Evolutionary conservation across 2,797 vertebrate species (phyloP), one percentile per base, ranked within the genome.

Genomic region (Coracias cyanogaster): DNA sequence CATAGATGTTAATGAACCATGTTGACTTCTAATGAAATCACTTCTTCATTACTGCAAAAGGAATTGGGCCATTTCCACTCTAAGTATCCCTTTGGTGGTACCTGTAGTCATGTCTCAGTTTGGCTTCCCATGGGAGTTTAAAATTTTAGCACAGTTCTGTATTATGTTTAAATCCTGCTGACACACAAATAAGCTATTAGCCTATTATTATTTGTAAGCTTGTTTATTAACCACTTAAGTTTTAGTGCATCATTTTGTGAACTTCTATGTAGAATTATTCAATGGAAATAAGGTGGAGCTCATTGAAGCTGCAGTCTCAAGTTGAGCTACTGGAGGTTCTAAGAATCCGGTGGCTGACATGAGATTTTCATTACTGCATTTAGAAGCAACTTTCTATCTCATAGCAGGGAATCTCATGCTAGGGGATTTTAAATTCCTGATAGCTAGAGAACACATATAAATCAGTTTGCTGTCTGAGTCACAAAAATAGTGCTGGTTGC

Each of bases 401-500:
- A 43, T 71, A 71, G 89, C 43, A 81, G 87, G 39, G 19, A 25
- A 6, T 72, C 71, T 96, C 43, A 72, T 91, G 86, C 77, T 49
- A 67, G 57, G 45, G 60, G 45, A 62, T 89, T 97, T 95, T 60
- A 88, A 95, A 91, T 93, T 55, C 21, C 72, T 93, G 80, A 83
- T 93, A 96, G 72, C 51, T 43, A 48, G 8, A 85, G 64, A 52
- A 54, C 90, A 72, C 71, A 24, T 8, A 76, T 60, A 91, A 97
- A 87, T 88, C 86, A 65, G 61, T 82, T 96, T 94, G 71, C 81
- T 41, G 60, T 73, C 81, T 41, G 60, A 91, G 69, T 95, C 77
- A 82, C 67, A 90, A 86, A 94, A 96, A 89, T 62, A 93, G 52
- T 60, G 39, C 90, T 33, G 54, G 80, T 94, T 96, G 94, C 93